Percentiles rank a stretch among this genome's conserved stretches.
These are phyloP conservation scores for Cololabis saira DNA, from an alignment of 2,113 vertebrate genomes.

Conservation along the genomic window DNA sequence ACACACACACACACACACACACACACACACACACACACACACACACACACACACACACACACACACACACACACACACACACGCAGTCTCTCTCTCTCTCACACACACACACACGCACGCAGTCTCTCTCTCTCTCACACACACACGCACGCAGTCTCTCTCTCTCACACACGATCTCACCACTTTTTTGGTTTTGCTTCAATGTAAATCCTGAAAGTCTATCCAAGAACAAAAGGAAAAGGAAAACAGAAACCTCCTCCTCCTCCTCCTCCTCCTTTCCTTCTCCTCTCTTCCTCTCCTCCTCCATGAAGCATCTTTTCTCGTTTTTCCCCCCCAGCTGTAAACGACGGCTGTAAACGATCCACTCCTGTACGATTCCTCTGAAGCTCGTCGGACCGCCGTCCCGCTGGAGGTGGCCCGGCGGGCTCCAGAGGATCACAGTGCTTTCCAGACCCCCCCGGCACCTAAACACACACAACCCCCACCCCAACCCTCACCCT, in stretches of 20 bases:
- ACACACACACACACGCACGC: constrained; percentile 31
- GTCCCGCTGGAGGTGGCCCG: constrained; percentile 31
- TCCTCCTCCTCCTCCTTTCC: too few relatives aligned
- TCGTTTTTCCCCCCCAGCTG: constrained; percentile 46
- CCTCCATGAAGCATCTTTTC: constrained; percentile 60
- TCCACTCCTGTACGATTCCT: constrained; percentile 54
- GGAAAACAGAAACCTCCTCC: constrained; percentile 25
- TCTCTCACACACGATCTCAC: constrained; percentile 42
- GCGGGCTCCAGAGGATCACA: constrained; percentile 28
- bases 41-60: constrained; percentile 19
- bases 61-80: not conserved
- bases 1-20: constrained; percentile 14
- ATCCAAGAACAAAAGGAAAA: constrained; percentile 29
- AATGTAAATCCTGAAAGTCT: constrained; percentile 74
- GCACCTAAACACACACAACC: too few relatives aligned
- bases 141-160: not conserved
- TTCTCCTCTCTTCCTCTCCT: too few relatives aligned
- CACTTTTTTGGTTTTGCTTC: constrained; percentile 80
- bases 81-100: not conserved
- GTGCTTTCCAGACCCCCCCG: constrained; percentile 40
- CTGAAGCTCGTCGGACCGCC: constrained; percentile 48
- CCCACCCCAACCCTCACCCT: too few relatives aligned
- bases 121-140: not conserved
- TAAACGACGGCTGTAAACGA: constrained; percentile 68
- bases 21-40: not conserved